phyloP scores from a whole-genome alignment of 2,113 vertebrate species.

The Podarcis raffonei region DNA sequence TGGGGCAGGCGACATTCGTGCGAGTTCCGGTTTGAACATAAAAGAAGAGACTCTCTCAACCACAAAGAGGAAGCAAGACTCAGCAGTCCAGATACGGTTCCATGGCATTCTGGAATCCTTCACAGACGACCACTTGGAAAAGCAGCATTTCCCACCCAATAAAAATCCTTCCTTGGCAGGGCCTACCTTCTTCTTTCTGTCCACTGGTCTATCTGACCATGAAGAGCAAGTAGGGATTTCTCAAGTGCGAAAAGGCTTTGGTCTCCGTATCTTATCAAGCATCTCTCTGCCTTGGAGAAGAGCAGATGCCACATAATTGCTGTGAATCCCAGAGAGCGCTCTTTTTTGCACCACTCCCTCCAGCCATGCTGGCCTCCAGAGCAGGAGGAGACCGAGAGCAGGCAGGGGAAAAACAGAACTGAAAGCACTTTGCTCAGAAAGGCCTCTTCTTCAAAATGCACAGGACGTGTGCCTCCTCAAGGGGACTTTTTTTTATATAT shows the following conservation, averaged over 20 bases:
- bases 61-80: background rate
- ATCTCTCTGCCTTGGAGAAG: background rate
- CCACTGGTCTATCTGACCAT: background rate
- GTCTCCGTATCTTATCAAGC: background rate
- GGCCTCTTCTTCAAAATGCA: background rate
- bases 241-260: background rate
- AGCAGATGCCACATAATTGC: background rate
- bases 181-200: background rate
- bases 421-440: slow-evolving; percentile 4
- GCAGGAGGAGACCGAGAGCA: background rate
- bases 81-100: background rate
- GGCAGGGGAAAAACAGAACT: background rate
- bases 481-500: background rate
- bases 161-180: background rate
- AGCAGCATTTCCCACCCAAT: background rate
- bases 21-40: background rate
- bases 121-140: background rate
- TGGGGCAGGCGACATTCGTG: background rate
- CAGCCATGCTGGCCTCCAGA: background rate
- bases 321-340: background rate
- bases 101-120: background rate
- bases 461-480: background rate
- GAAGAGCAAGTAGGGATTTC: background rate
- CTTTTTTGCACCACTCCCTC: background rate
- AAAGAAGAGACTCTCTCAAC: background rate